Base-by-base conservation (phyloP, 2,797 vertebrate genomes). In the Poeciliopsis infans region DNA sequence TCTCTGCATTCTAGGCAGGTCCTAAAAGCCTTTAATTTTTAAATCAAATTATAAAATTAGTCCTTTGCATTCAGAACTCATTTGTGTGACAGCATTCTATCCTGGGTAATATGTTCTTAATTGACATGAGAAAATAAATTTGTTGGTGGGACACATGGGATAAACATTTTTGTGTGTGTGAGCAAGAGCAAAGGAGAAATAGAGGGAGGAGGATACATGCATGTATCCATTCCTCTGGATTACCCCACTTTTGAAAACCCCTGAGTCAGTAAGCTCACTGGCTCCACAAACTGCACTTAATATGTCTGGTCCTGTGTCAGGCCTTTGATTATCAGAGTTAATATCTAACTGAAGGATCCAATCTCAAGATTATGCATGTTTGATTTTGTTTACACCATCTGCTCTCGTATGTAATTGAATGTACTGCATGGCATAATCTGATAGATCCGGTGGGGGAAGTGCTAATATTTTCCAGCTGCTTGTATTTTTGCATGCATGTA, bases 311-410 rank as follows among this genome's bases (percentile, higher is more conserved):
- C 88, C 88, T 88, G 87, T 93, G 92, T 93, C 87, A 91, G 90
- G 86, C 80, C 83, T 92, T 90, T 85, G 83, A 85, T 84, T 90
- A 90, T 90, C 80, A 88, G 89, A 85, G 90, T 92, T 93, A 91
- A 91, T 92, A 89, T 90, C 85, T 72, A 82, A 89, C 83, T 82
- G 81, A 89, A 84, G 90, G 74, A 87, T 93, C 88, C 88, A 92
- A 85, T 93, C 90, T 79, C 7, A 18, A 92, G 93, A 93, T 95
- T 92, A 94, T 81, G 70, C 81, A 86, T 84, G 85, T 93, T 90
- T 90, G 89, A 93, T 92, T 94, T 92, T 90, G 86, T 92, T 92
- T 87, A 87, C 90, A 87, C 93, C 93, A 94, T 95, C 94, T 95
- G 93, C 90, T 93, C 86, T 85, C 85, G 85, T 69, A 85, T 93